A percentile compares a stretch with the other conserved stretches of the same genome.
These are phyloP conservation scores for Delphinus delphis DNA, from an alignment of 2,113 vertebrate species.

Conservation along the genomic window DNA sequence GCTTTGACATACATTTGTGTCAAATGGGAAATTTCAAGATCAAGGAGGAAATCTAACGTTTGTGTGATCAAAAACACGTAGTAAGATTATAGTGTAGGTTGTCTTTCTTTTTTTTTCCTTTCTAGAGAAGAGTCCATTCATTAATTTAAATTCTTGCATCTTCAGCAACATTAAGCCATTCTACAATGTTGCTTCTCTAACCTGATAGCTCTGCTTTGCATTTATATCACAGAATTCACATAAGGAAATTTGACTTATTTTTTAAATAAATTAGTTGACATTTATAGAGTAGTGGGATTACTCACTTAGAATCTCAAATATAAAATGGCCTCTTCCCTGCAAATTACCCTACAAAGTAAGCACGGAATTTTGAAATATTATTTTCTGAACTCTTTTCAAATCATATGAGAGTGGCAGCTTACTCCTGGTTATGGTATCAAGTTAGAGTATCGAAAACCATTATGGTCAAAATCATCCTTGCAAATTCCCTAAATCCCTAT, in stretches of 20 bases:
- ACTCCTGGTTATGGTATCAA: neutral
- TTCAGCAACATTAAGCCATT: neutral
- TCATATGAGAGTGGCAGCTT: neutral
- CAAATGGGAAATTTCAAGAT: slow-evolving; percentile 62
- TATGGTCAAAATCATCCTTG: neutral
- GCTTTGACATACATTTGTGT: slow-evolving; percentile 71
- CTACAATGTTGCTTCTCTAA: neutral
- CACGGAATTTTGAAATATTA: neutral
- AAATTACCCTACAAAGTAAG: neutral
- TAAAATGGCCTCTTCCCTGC: neutral
- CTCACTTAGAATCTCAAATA: neutral
- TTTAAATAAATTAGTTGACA: neutral
- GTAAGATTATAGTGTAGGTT: neutral
- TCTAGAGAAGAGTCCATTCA: neutral
- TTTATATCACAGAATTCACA: neutral
- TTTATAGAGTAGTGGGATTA: neutral
- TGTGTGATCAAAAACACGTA: slow-evolving; percentile 1
- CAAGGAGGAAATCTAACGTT: slow-evolving; percentile 51
- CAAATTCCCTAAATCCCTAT: neutral
- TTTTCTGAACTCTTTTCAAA: neutral
- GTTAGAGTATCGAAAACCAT: neutral
- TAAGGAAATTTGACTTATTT: neutral
- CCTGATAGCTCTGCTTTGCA: neutral
- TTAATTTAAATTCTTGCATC: neutral
- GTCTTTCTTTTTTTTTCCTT: neutral